Base-by-base conservation (phyloP, 2,797 vertebrate genomes). In the Cyclura pinguis region DNA sequence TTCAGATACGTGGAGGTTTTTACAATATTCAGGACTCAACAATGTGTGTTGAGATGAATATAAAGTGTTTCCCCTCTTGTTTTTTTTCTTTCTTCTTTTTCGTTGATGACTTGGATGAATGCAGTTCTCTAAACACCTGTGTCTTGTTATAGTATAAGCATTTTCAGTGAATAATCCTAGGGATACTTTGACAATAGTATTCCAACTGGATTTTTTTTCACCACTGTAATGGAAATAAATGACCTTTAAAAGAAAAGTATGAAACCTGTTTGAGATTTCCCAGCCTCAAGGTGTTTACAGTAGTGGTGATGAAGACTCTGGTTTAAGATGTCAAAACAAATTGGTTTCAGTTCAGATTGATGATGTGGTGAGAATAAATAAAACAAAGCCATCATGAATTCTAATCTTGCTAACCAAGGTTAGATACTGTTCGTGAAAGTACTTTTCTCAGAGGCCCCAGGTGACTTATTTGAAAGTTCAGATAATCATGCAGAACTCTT, bases 1-100 rank as follows among this genome's bases (percentile, higher is more conserved):
- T 90, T 94, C 80, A 92, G 92, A 93, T 80, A 77, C 77, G 77
- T 64, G 38, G 87, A 95, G 59, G 35, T 76, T 95, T 95, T 94
- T 91, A 85, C 89, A 86, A 91, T 90, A 95, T 95, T 95, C 73
- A 91, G 87, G 93, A 91, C 85, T 84, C 64, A 84, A 8, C 18
- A n/a, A 55, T 38, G n/a, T 77, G 35, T 59, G 80, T 1, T 83
- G 62, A 59, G 35, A 94, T 81, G 89, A 95, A 95, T 96, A 93
- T 93, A 55, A 94, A 95, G 78, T 84, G 62, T 92, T 94, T 91
- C 57, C 0, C 10, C 74, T 2, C 20, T 0, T 52, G 74, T 24
- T 47, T 95, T 96, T 89, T 47, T 47, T 27, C 72, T 32, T 24
- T 4, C 10, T 4, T 16, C 32, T n/a, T n/a, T 93, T n/a, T 88